Percentiles rank a stretch among this genome's conserved stretches.
Evolutionary conservation across 2,113 vertebrate species (phyloP).

Genomic region (Tyrannus savana): DNA sequence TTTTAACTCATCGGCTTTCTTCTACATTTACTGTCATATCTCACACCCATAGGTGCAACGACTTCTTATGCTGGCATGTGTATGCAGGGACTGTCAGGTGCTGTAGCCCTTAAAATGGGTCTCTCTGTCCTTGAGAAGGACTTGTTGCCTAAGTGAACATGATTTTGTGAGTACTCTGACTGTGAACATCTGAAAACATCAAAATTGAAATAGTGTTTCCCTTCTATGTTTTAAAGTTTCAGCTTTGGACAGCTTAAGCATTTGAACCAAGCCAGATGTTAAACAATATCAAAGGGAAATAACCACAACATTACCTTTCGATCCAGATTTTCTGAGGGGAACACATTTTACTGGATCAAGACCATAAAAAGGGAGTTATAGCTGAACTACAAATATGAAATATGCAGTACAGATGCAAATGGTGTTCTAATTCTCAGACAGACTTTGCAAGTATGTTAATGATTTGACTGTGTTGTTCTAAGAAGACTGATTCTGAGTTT

Average conservation of each 20-base stretch:
- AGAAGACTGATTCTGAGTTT: not conserved
- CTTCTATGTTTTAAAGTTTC: not conserved
- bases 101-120: not conserved
- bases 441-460: not conserved
- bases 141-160: not conserved
- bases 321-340: not conserved
- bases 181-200: not conserved
- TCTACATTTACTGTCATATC: not conserved
- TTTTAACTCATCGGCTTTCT: not conserved
- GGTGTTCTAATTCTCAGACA: not conserved
- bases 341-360: not conserved
- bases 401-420: not conserved
- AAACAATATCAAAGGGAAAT: not conserved
- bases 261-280: not conserved
- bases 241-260: not conserved
- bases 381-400: not conserved
- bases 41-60: not conserved
- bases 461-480: not conserved
- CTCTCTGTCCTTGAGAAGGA: not conserved
- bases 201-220: not conserved
- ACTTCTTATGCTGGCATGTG: not conserved
- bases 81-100: not conserved
- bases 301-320: not conserved
- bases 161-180: not conserved
- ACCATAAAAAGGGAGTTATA: not conserved